Evolutionary conservation across 2,888 invertebrate genomes (phyloP).

Genomic region (Sphaerolaimus hirsutus): DNA sequence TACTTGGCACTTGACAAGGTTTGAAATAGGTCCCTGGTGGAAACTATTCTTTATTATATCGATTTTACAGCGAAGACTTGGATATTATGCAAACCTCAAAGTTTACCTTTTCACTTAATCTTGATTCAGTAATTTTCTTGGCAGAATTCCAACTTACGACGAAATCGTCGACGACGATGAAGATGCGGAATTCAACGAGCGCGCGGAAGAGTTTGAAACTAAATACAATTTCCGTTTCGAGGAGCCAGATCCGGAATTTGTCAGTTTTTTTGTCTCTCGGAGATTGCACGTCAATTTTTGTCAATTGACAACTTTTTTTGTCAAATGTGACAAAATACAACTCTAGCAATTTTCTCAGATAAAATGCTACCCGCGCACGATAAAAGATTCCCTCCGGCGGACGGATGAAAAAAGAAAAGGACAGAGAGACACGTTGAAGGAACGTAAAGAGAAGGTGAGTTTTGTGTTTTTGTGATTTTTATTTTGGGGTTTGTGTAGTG

Average conservation of each 20-base stretch:
- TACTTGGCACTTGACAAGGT: too few relatives aligned
- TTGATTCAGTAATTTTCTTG: too few relatives aligned
- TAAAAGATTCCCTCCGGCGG: slow-evolving; percentile 53
- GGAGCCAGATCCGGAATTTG: slow-evolving; percentile 68
- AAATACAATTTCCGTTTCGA: slow-evolving; percentile 89
- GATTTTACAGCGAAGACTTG: too few relatives aligned
- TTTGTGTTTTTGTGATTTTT: too few relatives aligned
- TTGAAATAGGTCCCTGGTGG: too few relatives aligned
- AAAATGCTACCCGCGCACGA: slow-evolving; percentile 68
- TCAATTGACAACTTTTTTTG: slow-evolving; percentile 1
- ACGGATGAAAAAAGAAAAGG: slow-evolving; percentile 52
- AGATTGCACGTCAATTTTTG: neutral
- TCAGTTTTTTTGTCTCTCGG: slow-evolving; percentile 12
- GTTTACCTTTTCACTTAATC: neutral
- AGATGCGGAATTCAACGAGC: slow-evolving; percentile 44
- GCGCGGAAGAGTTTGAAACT: slow-evolving; percentile 68
- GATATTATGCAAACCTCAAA: neutral
- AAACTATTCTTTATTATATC: too few relatives aligned
- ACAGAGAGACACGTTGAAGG: slow-evolving; percentile 40
- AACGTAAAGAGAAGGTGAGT: slow-evolving; percentile 5
- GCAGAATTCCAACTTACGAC: slow-evolving; percentile 33
- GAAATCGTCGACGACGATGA: slow-evolving; percentile 38
- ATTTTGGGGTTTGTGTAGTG: too few relatives aligned
- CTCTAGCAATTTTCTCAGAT: slow-evolving; percentile 33
- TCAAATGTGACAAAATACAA: neutral